Evolutionary conservation across 2,113 vertebrate species (phyloP).

Genomic region (Neogobius melanostomus): DNA sequence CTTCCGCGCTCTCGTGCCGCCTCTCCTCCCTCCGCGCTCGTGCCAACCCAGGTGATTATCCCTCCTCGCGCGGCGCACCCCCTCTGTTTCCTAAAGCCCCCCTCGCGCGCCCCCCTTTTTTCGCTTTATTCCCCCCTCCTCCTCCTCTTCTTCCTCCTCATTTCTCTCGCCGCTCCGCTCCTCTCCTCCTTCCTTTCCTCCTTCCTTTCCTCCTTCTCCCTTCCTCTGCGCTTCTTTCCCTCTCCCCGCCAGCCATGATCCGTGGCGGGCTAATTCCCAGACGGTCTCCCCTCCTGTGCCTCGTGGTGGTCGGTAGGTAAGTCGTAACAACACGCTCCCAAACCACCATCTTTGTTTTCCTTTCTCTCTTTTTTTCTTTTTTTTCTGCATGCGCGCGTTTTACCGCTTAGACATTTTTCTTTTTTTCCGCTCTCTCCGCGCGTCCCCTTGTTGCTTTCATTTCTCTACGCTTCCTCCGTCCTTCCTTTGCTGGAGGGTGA

Average conservation of each 20-base stretch:
- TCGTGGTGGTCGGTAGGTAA: constrained; percentile 57
- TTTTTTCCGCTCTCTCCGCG: constrained; percentile 24
- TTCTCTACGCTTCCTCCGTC: background rate
- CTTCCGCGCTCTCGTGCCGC: constrained; percentile 11
- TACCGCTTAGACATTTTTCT: constrained; percentile 46
- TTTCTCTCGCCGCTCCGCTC: background rate
- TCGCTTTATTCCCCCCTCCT: constrained; percentile 52
- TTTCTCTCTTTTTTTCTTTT: no score
- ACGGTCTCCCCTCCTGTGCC: constrained; percentile 58
- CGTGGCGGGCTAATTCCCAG: constrained; percentile 75
- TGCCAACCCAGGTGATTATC: constrained; percentile 70
- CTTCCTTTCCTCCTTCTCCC: constrained; percentile 32
- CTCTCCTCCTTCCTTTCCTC: constrained; percentile 23
- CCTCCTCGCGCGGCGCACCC: background rate
- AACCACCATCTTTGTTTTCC: constrained; percentile 51
- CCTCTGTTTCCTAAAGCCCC: no score
- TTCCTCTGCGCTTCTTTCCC: constrained; percentile 40
- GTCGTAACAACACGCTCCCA: constrained; percentile 41
- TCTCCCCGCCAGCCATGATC: constrained; percentile 67
- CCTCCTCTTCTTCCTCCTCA: constrained; percentile 20
- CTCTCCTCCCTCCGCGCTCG: constrained; percentile 37
- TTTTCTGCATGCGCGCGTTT: constrained; percentile 69
- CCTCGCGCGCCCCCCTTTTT: constrained; percentile 2
- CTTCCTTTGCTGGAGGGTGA: background rate
- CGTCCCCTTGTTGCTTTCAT: constrained; percentile 14